Evolutionary conservation across 2,797 vertebrate genomes (phyloP).

Genomic region (Paratrypauchen microcephalus): DNA sequence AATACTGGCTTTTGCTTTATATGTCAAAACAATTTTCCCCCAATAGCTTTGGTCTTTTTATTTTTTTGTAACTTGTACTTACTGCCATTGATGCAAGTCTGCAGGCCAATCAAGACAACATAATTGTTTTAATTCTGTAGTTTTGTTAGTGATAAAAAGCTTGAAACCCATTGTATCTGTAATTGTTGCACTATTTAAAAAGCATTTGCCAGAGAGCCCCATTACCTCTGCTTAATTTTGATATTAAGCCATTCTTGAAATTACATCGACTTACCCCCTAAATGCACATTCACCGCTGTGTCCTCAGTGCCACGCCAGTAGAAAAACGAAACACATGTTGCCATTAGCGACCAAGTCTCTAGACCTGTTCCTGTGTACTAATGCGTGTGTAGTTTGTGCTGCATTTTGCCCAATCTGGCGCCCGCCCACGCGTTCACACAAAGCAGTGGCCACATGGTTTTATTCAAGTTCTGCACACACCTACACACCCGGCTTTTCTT

Average conservation of each 20-base stretch:
- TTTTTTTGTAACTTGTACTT: too few species aligned
- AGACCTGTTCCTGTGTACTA: slow-evolving; percentile 32
- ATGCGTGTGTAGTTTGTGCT: slow-evolving; percentile 38
- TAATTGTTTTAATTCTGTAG: neutral
- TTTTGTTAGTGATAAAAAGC: neutral
- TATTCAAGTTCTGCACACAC: slow-evolving; percentile 45
- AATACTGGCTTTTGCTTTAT: too few species aligned
- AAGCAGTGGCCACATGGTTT: slow-evolving; percentile 33
- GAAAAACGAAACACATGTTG: slow-evolving; percentile 25
- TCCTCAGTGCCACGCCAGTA: slow-evolving; percentile 43
- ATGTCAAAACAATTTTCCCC: too few species aligned
- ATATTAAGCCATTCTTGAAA: slow-evolving; percentile 52
- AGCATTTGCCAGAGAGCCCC: slow-evolving; percentile 27
- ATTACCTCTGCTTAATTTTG: slow-evolving; percentile 8
- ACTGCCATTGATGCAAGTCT: neutral
- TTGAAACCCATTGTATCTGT: neutral
- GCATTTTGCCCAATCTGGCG: slow-evolving; percentile 19
- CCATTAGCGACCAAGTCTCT: slow-evolving; percentile 55
- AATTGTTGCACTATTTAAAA: slow-evolving; percentile 23
- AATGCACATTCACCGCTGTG: slow-evolving; percentile 16
- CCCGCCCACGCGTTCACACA: slow-evolving; percentile 37
- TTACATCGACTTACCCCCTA: neutral
- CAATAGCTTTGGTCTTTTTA: too few species aligned
- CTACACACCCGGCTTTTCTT: slow-evolving; percentile 24
- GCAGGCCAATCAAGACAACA: neutral